Evolutionary conservation across 2,888 invertebrate species (phyloP), one percentile per base, ranked within the genome.

Genomic region (Laspeyria flexula): DNA sequence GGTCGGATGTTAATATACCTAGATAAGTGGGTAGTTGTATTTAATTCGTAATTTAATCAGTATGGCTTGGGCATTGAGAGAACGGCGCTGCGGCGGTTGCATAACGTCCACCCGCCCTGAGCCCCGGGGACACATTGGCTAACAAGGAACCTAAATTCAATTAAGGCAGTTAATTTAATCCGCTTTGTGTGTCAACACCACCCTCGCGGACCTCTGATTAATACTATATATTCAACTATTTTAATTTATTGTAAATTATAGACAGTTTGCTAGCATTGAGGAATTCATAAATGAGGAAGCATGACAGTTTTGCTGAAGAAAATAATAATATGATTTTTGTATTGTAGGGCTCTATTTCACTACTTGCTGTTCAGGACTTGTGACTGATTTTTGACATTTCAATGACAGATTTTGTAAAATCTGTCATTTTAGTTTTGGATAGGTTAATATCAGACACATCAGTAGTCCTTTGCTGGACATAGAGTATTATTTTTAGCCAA

Each of bases 101-200:
- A 75, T 69, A 75, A 67, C 62, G 70, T 43, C 59, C 59, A 62
- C 50, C 60, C 55, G 56, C 64, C 58, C 55, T 52, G 51, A 60
- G 60, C 55, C 55, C n/a, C 55, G 63, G 85, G 86, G 87, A 85
- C 88, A 88, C 87, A 78, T 85, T 79, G 86, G 81, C 83, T 83
- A 85, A 89, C 91, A 89, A 89, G 86, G 80, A 89, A 85, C 86
- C 90, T 86, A 88, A 91, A 92, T 92, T 90, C 92, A 92, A 92
- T 92, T 92, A 92, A 86, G 88, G 78, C 86, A 86, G 91, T 92
- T 92, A 91, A 92, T 92, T 91, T 91, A 90, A 90, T 84, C 88
- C 85, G 81, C 84, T 87, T 86, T 86, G 84, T 85, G 83, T 83
- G 85, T 81, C 86, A 81, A 81, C 83, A 81, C 78, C 79, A 77